Conservation (phyloP, 2,888 invertebrate genomes). For the Artemia sp. region DNA sequence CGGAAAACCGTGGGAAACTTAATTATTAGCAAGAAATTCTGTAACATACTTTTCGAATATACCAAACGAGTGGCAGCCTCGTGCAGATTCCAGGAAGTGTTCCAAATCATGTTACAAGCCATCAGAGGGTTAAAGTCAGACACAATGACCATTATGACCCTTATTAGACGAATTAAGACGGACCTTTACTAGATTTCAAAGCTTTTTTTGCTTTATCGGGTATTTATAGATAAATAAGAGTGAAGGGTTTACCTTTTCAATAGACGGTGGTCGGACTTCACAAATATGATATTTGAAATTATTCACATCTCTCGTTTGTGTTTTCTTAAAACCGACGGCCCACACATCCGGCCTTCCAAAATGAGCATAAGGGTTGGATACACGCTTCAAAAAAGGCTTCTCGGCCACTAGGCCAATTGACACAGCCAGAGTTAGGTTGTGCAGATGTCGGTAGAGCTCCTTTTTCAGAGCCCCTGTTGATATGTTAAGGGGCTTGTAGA, state of each 20-base stretch:
- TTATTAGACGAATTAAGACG: too few species aligned
- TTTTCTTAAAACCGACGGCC: constrained; percentile 22
- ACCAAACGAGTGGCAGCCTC: too few species aligned
- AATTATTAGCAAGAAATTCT: too few species aligned
- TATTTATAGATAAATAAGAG: too few species aligned
- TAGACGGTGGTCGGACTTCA: constrained; percentile 29
- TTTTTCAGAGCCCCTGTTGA: constrained; percentile 18
- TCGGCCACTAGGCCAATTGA: constrained; percentile 29
- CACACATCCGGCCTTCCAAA: constrained; percentile 29
- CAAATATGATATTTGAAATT: constrained; percentile 28
- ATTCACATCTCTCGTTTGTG: constrained; percentile 21
- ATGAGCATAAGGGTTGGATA: constrained; percentile 29
- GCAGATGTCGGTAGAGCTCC: constrained; percentile 27
- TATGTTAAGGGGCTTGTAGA: constrained; percentile 18
- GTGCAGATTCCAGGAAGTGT: too few species aligned
- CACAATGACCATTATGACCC: too few species aligned
- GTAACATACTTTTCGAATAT: too few species aligned
- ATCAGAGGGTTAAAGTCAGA: too few species aligned
- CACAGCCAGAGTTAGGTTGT: constrained; percentile 28
- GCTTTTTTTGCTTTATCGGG: too few species aligned
- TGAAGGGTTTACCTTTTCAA: constrained; percentile 28
- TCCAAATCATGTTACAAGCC: too few species aligned
- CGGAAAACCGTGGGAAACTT: too few species aligned
- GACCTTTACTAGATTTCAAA: too few species aligned
- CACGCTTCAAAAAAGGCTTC: constrained; percentile 24